phyloP scores from a whole-genome alignment of 1,140 invertebrate genomes.

The Tetraneura akinire region DNA sequence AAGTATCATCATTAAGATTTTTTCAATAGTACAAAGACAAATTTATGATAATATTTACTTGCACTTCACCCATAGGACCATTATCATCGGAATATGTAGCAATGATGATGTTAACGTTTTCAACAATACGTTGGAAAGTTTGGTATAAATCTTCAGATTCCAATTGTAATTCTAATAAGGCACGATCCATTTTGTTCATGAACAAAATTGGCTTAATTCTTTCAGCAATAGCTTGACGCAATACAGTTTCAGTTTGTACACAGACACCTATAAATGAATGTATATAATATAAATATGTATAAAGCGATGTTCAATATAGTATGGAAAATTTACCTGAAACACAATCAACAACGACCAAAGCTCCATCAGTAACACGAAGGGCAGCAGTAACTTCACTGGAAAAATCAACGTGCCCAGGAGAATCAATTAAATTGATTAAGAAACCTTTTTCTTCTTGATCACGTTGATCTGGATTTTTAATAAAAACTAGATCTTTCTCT shows the following conservation, averaged over 20 bases:
- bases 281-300: no score
- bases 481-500: constrained; percentile 89
- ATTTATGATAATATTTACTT: constrained; percentile 64
- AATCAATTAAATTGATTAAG: constrained; percentile 99
- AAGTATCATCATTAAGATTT: constrained; percentile 31
- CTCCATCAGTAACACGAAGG: constrained; percentile 97
- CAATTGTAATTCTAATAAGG: constrained; percentile 90
- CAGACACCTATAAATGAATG: constrained; percentile 78
- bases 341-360: constrained; percentile 98
- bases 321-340: constrained; percentile 78
- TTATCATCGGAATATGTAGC: constrained; percentile 97
- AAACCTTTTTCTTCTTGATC: constrained; percentile 91
- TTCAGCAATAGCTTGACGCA: constrained; percentile 98
- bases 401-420: constrained; percentile 99
- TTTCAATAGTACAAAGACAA: background rate
- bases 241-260: constrained; percentile 98
- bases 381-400: constrained; percentile 99
- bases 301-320: no score
- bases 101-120: constrained; percentile 99
- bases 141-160: constrained; percentile 97
- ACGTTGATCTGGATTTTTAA: constrained; percentile 83
- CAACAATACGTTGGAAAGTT: constrained; percentile 99
- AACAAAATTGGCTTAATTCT: constrained; percentile 98
- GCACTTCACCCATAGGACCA: constrained; percentile 98
- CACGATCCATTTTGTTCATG: constrained; percentile 99